phyloP scores from a whole-genome alignment of 2,797 vertebrate species.

The Serranus cabrilla region DNA sequence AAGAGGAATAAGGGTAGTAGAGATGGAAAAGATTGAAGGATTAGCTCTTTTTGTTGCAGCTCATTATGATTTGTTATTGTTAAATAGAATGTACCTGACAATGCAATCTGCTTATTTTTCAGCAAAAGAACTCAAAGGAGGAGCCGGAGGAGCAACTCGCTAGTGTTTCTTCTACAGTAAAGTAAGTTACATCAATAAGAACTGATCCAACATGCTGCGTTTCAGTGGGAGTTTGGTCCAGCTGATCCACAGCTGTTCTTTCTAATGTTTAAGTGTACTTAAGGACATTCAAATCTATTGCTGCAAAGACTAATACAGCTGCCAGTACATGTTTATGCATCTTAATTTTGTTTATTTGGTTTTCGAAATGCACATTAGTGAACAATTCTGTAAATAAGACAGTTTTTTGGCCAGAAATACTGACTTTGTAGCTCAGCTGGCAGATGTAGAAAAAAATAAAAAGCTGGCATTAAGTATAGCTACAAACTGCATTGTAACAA shows the following conservation, averaged over 20 bases:
- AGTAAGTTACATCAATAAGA: slow-evolving; percentile 67
- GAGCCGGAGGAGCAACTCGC: slow-evolving; percentile 62
- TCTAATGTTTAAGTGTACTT: not conserved
- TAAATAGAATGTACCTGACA: not conserved
- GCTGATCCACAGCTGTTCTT: slow-evolving; percentile 16
- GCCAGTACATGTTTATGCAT: not conserved
- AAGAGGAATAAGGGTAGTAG: not conserved
- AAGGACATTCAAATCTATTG: not conserved
- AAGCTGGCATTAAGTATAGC: not conserved
- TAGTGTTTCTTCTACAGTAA: slow-evolving; percentile 57
- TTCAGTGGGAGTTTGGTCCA: not conserved
- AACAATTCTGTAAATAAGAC: not conserved
- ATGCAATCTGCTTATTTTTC: slow-evolving; percentile 25
- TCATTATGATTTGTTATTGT: no score
- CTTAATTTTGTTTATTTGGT: not conserved
- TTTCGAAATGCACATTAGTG: not conserved
- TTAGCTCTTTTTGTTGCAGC: slow-evolving; percentile 1
- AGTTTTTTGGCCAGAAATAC: not conserved
- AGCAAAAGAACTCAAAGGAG: slow-evolving; percentile 74
- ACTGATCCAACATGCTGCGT: not conserved
- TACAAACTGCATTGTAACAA: not conserved
- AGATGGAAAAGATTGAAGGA: not conserved
- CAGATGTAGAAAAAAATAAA: not conserved
- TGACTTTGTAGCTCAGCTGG: not conserved
- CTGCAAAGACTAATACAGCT: not conserved